A percentile compares a stretch with the other conserved stretches of the same genome.
Conservation (phyloP, 1,140 invertebrate genomes). For the Rhizoglyphus robini region DNA sequence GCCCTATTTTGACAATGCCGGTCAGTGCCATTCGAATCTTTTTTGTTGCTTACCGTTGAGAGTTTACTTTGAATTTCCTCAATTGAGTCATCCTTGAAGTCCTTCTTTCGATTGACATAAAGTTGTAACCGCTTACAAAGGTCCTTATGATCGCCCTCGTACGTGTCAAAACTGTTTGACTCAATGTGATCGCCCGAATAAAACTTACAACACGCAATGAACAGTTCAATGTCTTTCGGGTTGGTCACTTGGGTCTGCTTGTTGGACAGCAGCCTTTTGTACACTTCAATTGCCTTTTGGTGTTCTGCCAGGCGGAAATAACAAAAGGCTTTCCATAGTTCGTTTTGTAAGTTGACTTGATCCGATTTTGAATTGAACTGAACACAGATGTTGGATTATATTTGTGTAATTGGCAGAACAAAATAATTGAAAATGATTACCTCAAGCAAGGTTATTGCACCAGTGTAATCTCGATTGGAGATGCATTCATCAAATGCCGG, state of each 20-base stretch:
- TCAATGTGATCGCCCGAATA: constrained; percentile 72
- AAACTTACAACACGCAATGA: constrained; percentile 87
- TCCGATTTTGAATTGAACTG: constrained; percentile 33
- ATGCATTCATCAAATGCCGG: constrained; percentile 84
- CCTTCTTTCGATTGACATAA: constrained; percentile 84
- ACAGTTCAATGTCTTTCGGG: constrained; percentile 38
- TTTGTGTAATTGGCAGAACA: no score
- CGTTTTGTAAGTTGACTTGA: constrained; percentile 45
- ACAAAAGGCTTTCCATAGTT: constrained; percentile 84
- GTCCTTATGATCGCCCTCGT: constrained; percentile 29
- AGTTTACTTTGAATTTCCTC: constrained; percentile 54
- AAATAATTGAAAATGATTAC: constrained; percentile 39
- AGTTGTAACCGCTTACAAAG: constrained; percentile 64
- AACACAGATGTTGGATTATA: background rate
- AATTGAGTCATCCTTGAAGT: constrained; percentile 68
- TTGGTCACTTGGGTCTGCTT: background rate
- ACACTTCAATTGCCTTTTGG: constrained; percentile 64
- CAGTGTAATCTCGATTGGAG: constrained; percentile 74
- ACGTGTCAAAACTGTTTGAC: constrained; percentile 39
- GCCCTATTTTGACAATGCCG: constrained; percentile 45
- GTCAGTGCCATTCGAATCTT: no score
- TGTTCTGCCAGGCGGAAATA: constrained; percentile 90
- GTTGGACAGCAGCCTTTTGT: constrained; percentile 30
- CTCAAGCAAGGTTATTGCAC: constrained; percentile 80
- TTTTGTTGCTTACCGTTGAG: background rate